A percentile compares a stretch with the other conserved stretches of the same genome.
Evolutionary conservation across 2,797 vertebrate species (phyloP).

Genomic region (Amblyraja radiata): DNA sequence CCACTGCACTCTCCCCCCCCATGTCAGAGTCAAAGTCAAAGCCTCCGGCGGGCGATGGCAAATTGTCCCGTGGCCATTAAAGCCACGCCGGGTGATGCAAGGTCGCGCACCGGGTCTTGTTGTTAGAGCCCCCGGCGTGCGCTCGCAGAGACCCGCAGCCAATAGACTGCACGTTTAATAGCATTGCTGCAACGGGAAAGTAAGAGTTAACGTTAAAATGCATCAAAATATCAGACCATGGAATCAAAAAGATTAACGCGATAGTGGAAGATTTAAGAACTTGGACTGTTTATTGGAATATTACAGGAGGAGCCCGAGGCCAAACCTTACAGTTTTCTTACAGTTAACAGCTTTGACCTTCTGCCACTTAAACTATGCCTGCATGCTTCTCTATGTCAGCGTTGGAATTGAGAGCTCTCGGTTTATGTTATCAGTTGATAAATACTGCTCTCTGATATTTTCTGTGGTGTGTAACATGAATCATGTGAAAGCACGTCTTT

Average conservation of each 20-base stretch:
- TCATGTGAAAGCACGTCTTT: conserved; percentile 22
- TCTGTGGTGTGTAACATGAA: background rate
- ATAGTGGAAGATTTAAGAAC: background rate
- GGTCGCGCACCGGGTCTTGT: too few relatives aligned
- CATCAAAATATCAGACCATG: background rate
- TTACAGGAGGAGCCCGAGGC: background rate
- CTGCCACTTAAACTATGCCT: conserved; percentile 20
- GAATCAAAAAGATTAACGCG: background rate
- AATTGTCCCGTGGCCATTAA: too few relatives aligned
- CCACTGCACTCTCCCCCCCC: too few relatives aligned
- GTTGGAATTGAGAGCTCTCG: conserved; percentile 1
- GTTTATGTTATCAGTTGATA: conserved; percentile 26
- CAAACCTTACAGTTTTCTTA: background rate
- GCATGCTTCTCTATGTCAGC: background rate
- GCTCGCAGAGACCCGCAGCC: too few relatives aligned
- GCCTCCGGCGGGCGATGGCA: too few relatives aligned
- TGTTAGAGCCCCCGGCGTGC: too few relatives aligned
- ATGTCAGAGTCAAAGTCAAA: too few relatives aligned
- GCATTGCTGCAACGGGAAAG: background rate
- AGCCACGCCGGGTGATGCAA: too few relatives aligned
- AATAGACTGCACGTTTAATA: background rate
- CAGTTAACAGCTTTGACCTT: conserved; percentile 27
- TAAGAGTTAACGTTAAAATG: background rate
- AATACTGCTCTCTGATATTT: conserved; percentile 26
- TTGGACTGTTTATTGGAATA: background rate